Conservation (phyloP, 2,888 invertebrate genomes). For the Apotomis betuletana region DNA sequence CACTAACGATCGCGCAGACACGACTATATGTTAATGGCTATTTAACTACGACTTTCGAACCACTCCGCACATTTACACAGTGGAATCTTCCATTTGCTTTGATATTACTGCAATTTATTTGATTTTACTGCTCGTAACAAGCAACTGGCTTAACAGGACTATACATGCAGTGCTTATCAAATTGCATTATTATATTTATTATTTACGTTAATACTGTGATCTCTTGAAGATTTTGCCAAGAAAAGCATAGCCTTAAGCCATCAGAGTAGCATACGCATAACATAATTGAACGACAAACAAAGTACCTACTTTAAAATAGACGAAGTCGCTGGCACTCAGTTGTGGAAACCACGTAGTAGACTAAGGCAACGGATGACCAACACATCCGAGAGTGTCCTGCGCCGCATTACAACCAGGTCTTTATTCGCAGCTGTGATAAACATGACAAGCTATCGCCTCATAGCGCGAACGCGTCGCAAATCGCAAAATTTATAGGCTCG, state of each 20-base stretch:
- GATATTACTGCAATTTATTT: background rate
- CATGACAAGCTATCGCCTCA: background rate
- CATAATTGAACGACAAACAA: too few species aligned
- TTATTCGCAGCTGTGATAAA: background rate
- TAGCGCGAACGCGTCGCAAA: background rate
- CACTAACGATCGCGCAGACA: background rate
- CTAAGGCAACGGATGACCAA: too few species aligned
- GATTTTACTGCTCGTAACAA: background rate
- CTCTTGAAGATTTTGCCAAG: too few species aligned
- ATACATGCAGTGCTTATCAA: background rate
- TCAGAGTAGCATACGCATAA: too few species aligned
- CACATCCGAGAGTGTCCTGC: too few species aligned
- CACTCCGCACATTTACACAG: background rate
- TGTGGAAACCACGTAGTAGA: too few species aligned
- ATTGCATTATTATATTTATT: too few species aligned
- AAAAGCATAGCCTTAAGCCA: too few species aligned
- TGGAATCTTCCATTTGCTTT: conserved; percentile 1
- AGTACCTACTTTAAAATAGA: too few species aligned
- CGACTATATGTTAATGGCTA: background rate
- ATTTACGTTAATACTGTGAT: too few species aligned
- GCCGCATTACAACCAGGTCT: background rate
- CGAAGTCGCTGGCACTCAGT: too few species aligned
- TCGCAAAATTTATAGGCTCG: background rate
- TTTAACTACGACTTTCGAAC: conserved; percentile 1
- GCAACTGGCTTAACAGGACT: background rate